Evolutionary conservation across 2,113 vertebrate genomes (phyloP).

Genomic region (Rhagologus leucostigma): DNA sequence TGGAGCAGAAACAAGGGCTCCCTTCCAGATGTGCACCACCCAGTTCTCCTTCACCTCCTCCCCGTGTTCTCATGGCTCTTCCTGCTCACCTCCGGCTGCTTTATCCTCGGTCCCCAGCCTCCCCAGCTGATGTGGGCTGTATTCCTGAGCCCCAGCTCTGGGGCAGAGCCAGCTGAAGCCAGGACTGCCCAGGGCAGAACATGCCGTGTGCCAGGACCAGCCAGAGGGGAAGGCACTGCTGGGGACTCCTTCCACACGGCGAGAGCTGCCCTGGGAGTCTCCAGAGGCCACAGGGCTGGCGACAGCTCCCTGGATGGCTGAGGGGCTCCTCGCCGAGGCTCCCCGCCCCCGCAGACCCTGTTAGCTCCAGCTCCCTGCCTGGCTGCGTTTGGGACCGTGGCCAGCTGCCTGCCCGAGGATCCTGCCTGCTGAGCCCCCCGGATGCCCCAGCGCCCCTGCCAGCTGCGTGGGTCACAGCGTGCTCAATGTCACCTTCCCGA

Average conservation of each 20-base stretch:
- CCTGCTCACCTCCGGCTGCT: not conserved
- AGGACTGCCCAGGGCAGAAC: not conserved
- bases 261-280: not conserved
- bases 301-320: not conserved
- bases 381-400: not conserved
- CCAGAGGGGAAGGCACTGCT: not conserved
- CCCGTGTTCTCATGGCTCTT: not conserved
- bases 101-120: not conserved
- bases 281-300: not conserved
- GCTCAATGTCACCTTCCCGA: not conserved
- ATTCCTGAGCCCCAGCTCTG: not conserved
- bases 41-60: not conserved
- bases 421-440: not conserved
- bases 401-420: not conserved
- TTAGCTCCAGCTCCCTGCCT: not conserved
- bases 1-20: not conserved
- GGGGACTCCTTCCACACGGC: not conserved
- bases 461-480: not conserved
- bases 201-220: not conserved
- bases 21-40: not conserved
- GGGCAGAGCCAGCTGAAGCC: not conserved
- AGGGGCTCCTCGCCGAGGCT: not conserved
- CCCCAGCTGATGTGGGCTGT: not conserved
- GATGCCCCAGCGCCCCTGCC: not conserved
- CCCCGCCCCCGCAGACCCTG: not conserved